These are phyloP conservation scores for Drosophila micromelanica DNA, from an alignment of 1,140 invertebrate species.

Conservation along the genomic window DNA sequence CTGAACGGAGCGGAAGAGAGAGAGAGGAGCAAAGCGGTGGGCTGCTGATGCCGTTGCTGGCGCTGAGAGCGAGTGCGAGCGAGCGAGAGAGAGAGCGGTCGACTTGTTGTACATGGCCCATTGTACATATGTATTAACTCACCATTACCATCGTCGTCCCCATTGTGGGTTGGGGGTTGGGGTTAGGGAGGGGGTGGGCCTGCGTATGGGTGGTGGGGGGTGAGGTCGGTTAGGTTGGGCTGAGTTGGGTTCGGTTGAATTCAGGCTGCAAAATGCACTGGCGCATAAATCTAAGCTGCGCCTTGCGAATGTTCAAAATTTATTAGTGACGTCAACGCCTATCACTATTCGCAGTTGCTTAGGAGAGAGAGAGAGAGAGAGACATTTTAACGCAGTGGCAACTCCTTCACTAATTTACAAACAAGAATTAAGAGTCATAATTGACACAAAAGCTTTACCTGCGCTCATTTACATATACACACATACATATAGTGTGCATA, in stretches of 20 bases:
- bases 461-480: constrained; percentile 31
- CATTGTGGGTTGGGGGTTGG: constrained; percentile 39
- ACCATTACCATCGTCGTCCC: constrained; percentile 46
- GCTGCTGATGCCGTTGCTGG: constrained; percentile 41
- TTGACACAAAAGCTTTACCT: constrained; percentile 28
- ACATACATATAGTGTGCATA: neutral
- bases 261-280: constrained; percentile 46
- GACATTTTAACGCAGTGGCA: constrained; percentile 36
- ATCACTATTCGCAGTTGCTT: constrained; percentile 26
- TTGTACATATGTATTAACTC: constrained; percentile 74
- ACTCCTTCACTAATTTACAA: constrained; percentile 37
- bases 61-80: constrained; percentile 42
- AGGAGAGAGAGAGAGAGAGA: neutral
- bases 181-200: constrained; percentile 13
- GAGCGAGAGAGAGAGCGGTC: constrained; percentile 49
- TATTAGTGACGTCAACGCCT: constrained; percentile 45
- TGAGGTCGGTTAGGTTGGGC: constrained; percentile 18
- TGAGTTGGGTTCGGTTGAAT: neutral
- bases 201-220: constrained; percentile 11
- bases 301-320: constrained; percentile 33
- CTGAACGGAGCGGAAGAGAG: constrained; percentile 36
- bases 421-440: constrained; percentile 40
- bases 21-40: constrained; percentile 43
- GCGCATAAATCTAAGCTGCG: constrained; percentile 57
- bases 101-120: constrained; percentile 59